Base-by-base conservation (phyloP, 2,888 invertebrate species). In the Leptothorax acervorum region DNA sequence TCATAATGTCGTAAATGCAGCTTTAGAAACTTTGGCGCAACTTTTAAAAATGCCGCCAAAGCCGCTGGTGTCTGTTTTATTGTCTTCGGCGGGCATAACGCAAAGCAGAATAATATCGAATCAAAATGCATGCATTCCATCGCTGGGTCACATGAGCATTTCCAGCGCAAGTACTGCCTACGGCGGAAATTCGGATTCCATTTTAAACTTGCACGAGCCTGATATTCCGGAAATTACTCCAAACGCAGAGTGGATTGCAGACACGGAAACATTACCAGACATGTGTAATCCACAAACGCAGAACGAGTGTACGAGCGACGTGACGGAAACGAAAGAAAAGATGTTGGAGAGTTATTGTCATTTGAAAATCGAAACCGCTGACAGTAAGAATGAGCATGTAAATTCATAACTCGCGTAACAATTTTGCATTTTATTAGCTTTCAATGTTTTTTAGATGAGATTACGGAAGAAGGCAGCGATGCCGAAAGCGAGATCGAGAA, bases 1-100 rank as follows among this genome's bases (percentile, higher is more conserved):
- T 95, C 99, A 99, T 95, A 98, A 98, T 94, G 96, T 98, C 83
- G 97, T 98, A 90, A 98, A 98, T 93, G 97, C 98, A 1, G 97
- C 98, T 28, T 96, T 99, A 93, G 99, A 99, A 95, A 92, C 95
- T 91, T 93, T 96, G 39, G 95, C 95, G 63, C 96, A 96, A 89
- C 92, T 96, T 9, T 91, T 96, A 11, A 95, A 95, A 87, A 94
- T 94, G 76, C 95, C 96, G 12, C 95, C 96, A 6, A 94, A 95
- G 65, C 91, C 94, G 68, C 92, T 96, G 12, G 89, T 95, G 35
- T 88, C 93, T 2, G 87, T 95, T 42, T 93, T 96, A 23, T 91
- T 95, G 12, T 95, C 95, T 0, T 92, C 93, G n/a, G 93, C 94
- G 63, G 95, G 95, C 53, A 95, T 95, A 88, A 90, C 86, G 28